These are phyloP conservation scores for Sphaeridia pumilis DNA, from an alignment of 2,888 invertebrate genomes.

Conservation along the genomic window DNA sequence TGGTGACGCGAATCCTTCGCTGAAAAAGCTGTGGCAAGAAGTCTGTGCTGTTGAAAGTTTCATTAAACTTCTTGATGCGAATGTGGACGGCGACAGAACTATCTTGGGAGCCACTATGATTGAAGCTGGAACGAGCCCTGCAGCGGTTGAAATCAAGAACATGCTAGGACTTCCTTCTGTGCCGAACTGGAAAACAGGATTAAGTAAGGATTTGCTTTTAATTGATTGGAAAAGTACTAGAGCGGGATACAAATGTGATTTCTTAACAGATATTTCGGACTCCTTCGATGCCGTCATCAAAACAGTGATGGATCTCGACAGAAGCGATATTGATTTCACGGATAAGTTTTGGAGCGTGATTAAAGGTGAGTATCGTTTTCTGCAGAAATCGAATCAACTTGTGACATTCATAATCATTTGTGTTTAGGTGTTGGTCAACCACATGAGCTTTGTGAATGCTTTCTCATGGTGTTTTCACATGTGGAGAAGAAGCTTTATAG, in stretches of 20 bases:
- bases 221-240: background rate
- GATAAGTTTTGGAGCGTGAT: conserved; percentile 27
- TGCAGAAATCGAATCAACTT: too few relatives aligned
- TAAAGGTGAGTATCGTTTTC: conserved; percentile 17
- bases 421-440: conserved; percentile 10
- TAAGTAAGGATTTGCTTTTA: conserved; percentile 11
- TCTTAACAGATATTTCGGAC: conserved; percentile 23
- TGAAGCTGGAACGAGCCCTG: conserved; percentile 1
- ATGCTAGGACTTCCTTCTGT: conserved; percentile 18
- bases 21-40: conserved; percentile 28
- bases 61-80: conserved; percentile 14
- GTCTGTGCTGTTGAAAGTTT: conserved; percentile 20
- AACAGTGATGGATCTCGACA: conserved; percentile 19
- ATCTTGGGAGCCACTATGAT: conserved; percentile 1
- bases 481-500: conserved; percentile 28
- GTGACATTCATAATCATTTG: background rate
- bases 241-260: background rate
- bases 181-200: conserved; percentile 20
- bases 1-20: conserved; percentile 30
- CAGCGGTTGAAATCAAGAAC: conserved; percentile 2
- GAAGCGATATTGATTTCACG: conserved; percentile 29
- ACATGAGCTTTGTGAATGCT: conserved; percentile 23
- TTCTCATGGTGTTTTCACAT: conserved; percentile 18
- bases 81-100: background rate
- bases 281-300: conserved; percentile 23